A percentile compares a stretch with the other conserved stretches of the same genome.
phyloP scores from a whole-genome alignment of 1,140 invertebrate genomes.

The Diorhabda carinulata region DNA sequence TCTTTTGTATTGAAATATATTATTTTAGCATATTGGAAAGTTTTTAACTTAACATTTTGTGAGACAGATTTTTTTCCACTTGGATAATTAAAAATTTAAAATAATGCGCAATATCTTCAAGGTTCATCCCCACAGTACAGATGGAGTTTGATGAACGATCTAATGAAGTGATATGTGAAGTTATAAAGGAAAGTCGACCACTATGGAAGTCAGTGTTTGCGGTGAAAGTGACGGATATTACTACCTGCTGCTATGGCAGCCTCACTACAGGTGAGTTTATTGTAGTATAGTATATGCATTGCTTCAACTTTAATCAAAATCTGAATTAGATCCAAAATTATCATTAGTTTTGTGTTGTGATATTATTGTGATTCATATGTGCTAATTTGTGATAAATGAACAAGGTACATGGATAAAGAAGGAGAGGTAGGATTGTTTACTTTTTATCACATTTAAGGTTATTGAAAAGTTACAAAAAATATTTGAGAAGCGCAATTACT shows the following conservation, averaged over 20 bases:
- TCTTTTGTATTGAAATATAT: neutral
- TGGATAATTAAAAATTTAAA: neutral
- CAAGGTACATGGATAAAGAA: neutral
- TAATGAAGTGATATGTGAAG: neutral
- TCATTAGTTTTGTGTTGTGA: neutral
- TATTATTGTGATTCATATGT: neutral
- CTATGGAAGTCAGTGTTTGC: neutral
- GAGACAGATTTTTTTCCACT: neutral
- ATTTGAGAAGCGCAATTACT: too few relatives aligned
- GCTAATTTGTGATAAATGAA: neutral
- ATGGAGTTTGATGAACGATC: neutral
- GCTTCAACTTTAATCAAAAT: neutral
- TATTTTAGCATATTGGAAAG: neutral
- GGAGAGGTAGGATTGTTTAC: neutral
- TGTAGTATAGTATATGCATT: neutral
- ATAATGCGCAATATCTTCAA: neutral
- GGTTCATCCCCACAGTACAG: neutral
- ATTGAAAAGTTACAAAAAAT: too few relatives aligned
- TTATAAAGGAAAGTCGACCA: neutral
- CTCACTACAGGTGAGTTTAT: neutral
- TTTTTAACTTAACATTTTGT: neutral
- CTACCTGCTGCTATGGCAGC: neutral
- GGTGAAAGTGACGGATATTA: neutral
- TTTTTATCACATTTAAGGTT: neutral
- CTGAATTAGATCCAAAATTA: neutral